Conservation (phyloP, 2,113 vertebrate genomes). For the Merops nubicus region DNA sequence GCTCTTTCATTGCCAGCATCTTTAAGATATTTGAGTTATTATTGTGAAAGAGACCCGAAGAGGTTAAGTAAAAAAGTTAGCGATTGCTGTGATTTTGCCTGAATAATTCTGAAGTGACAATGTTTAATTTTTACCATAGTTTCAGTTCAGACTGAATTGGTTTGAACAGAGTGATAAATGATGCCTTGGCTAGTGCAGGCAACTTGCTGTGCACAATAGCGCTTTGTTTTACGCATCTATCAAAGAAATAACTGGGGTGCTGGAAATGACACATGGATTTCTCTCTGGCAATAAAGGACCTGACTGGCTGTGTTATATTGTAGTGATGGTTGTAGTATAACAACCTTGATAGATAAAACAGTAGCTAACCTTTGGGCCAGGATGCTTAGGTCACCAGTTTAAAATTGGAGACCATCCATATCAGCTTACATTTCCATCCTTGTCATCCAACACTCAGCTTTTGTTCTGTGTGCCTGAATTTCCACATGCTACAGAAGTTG, state of each 20-base stretch:
- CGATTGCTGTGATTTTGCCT: neutral
- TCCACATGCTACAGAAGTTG: neutral
- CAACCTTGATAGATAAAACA: conserved; percentile 47
- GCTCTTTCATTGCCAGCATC: neutral
- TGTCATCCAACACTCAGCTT: neutral
- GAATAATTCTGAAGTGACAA: neutral
- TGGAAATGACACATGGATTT: conserved; percentile 51
- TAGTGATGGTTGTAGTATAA: conserved; percentile 40
- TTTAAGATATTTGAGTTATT: neutral
- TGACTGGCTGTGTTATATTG: conserved; percentile 43
- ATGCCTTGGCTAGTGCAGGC: neutral
- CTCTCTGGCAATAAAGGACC: conserved; percentile 44
- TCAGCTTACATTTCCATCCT: neutral
- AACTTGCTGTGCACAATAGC: neutral
- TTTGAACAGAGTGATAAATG: neutral
- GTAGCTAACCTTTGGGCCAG: conserved; percentile 52
- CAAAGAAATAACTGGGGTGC: conserved; percentile 47
- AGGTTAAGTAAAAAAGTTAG: neutral
- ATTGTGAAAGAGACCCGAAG: neutral
- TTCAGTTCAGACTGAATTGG: neutral
- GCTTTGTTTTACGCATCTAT: conserved; percentile 48
- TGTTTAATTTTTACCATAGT: neutral
- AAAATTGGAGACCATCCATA: conserved; percentile 19
- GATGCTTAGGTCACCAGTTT: neutral
- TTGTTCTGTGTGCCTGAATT: neutral